A percentile compares a stretch with the other conserved stretches of the same genome.
Evolutionary conservation across 2,888 invertebrate genomes (phyloP).

Genomic region (Coecobrya sp.): DNA sequence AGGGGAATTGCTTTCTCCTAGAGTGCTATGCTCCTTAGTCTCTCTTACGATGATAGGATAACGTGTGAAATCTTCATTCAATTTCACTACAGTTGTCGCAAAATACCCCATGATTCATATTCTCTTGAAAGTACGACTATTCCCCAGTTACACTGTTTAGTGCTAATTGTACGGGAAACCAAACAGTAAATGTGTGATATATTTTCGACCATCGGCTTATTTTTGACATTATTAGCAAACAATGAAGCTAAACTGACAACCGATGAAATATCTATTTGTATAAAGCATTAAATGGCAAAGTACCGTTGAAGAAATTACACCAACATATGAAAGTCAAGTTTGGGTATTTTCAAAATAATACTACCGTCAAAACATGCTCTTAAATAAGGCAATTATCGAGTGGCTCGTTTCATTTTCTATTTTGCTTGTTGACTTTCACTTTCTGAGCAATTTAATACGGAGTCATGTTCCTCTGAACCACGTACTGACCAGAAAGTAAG

Average conservation of each 20-base stretch:
- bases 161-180: too few relatives aligned
- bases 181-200: too few relatives aligned
- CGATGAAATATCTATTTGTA: too few relatives aligned
- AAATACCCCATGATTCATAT: background rate
- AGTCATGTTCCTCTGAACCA: background rate
- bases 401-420: background rate
- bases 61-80: background rate
- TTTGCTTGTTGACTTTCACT: background rate
- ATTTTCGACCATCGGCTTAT: background rate
- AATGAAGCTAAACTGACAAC: too few relatives aligned
- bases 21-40: background rate
- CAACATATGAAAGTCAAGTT: too few relatives aligned
- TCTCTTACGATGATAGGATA: background rate
- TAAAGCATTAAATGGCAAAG: too few relatives aligned
- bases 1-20: background rate
- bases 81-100: background rate
- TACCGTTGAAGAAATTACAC: too few relatives aligned
- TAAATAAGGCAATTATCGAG: background rate
- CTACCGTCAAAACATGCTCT: too few relatives aligned
- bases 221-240: background rate
- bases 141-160: too few relatives aligned
- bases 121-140: background rate
- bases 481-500: constrained; percentile 8
- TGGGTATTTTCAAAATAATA: too few relatives aligned
- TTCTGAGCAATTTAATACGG: constrained; percentile 1